phyloP scores from a whole-genome alignment of 2,888 invertebrate genomes.

The Phytoseiulus persimilis region DNA sequence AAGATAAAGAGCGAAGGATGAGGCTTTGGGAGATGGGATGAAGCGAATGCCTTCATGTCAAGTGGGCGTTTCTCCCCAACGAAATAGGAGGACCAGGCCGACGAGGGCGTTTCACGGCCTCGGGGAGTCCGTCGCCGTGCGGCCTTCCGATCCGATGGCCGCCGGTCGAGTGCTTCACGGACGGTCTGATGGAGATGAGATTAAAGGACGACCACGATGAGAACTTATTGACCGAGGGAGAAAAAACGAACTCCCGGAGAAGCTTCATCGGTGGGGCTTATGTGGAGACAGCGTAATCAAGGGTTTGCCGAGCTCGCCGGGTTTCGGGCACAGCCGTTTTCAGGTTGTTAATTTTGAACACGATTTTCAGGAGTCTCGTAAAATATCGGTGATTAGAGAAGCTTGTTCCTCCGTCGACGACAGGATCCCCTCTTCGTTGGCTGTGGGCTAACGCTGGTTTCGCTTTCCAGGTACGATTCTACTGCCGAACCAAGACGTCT shows the following conservation, averaged over 20 bases:
- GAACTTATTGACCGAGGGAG: background rate
- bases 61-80: background rate
- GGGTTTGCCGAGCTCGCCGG: background rate
- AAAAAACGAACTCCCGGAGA: background rate
- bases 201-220: background rate
- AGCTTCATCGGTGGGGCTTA: background rate
- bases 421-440: background rate
- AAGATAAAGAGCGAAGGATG: background rate
- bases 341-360: background rate
- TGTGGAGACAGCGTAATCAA: background rate
- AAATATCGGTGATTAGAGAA: background rate
- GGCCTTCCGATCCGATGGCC: background rate
- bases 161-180: background rate
- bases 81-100: background rate
- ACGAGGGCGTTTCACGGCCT: background rate
- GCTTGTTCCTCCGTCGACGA: no score
- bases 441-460: background rate
- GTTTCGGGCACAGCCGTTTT: background rate
- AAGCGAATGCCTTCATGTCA: background rate
- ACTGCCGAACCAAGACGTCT: constrained; percentile 36
- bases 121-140: background rate
- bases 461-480: constrained; percentile 12
- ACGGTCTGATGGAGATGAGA: background rate
- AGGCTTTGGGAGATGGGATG: background rate
- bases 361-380: background rate